Percentiles rank a stretch among this genome's conserved stretches.
These are phyloP conservation scores for Pemphigus obesinymphae DNA, from an alignment of 1,140 invertebrate species.

Conservation along the genomic window DNA sequence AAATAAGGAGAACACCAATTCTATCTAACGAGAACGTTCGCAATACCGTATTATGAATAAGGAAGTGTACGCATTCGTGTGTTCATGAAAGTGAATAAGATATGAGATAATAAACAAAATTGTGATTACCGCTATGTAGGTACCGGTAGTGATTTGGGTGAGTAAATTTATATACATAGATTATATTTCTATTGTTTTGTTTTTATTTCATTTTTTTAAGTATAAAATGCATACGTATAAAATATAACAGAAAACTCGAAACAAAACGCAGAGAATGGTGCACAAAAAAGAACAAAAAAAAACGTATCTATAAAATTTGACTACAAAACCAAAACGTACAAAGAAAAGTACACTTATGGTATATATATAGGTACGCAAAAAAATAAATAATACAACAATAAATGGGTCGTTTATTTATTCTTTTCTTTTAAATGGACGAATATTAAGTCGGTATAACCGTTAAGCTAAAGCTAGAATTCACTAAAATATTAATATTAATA, in stretches of 20 bases:
- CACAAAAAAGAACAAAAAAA: neutral
- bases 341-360: too few relatives aligned
- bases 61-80: too few relatives aligned
- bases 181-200: neutral
- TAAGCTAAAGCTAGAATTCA: neutral
- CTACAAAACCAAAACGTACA: neutral
- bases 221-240: neutral
- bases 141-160: neutral
- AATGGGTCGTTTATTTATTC: neutral
- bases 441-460: neutral
- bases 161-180: neutral
- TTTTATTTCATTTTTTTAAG: too few relatives aligned
- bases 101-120: neutral
- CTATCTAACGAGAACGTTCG: neutral
- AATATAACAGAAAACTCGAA: too few relatives aligned
- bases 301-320: neutral
- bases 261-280: neutral
- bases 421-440: neutral
- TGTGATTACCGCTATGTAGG: neutral
- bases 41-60: neutral
- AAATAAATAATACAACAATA: neutral
- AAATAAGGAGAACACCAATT: too few relatives aligned
- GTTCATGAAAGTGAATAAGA: neutral
- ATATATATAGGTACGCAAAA: too few relatives aligned
- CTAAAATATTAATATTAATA: neutral